phyloP scores from a whole-genome alignment of 2,888 invertebrate genomes.

The Drosophila histrio region DNA sequence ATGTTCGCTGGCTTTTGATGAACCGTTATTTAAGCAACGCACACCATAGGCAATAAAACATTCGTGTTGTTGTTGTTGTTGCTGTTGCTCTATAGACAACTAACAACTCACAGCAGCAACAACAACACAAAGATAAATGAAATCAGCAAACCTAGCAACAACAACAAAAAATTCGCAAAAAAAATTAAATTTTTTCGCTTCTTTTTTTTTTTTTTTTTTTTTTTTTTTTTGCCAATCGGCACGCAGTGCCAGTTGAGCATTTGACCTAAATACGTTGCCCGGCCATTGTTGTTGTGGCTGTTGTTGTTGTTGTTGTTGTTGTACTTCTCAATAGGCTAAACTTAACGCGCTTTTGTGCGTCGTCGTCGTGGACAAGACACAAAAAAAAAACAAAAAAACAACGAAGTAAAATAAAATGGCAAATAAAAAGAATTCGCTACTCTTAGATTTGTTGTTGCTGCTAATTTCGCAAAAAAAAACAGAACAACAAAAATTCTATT shows the following conservation, averaged over 20 bases:
- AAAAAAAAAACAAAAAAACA: slow-evolving; percentile 5
- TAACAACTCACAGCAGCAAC: slow-evolving; percentile 41
- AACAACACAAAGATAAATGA: slow-evolving; percentile 51
- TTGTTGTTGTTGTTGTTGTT: slow-evolving; percentile 27
- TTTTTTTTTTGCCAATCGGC: slow-evolving; percentile 68
- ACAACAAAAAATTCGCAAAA: slow-evolving; percentile 39
- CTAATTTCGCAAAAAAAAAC: slow-evolving; percentile 59
- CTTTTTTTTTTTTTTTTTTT: slow-evolving; percentile 38
- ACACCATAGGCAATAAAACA: slow-evolving; percentile 55
- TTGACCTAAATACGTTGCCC: slow-evolving; percentile 66
- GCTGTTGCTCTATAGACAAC: slow-evolving; percentile 29
- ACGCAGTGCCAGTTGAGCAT: slow-evolving; percentile 70
- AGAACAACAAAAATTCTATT: slow-evolving; percentile 46
- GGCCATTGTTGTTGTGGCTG: slow-evolving; percentile 16
- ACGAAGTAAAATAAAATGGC: slow-evolving; percentile 41
- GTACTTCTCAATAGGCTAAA: slow-evolving; percentile 66
- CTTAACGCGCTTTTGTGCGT: slow-evolving; percentile 73
- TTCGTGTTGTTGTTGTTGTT: slow-evolving; percentile 19
- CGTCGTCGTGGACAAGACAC: slow-evolving; percentile 52
- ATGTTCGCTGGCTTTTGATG: slow-evolving; percentile 45
- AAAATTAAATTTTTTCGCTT: slow-evolving; percentile 40
- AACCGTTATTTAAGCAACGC: slow-evolving; percentile 59
- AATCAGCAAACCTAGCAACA: slow-evolving; percentile 54
- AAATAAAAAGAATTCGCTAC: slow-evolving; percentile 52
- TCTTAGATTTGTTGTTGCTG: slow-evolving; percentile 27